Conservation (phyloP, 2,113 vertebrate species). For the Eublepharis macularius region DNA sequence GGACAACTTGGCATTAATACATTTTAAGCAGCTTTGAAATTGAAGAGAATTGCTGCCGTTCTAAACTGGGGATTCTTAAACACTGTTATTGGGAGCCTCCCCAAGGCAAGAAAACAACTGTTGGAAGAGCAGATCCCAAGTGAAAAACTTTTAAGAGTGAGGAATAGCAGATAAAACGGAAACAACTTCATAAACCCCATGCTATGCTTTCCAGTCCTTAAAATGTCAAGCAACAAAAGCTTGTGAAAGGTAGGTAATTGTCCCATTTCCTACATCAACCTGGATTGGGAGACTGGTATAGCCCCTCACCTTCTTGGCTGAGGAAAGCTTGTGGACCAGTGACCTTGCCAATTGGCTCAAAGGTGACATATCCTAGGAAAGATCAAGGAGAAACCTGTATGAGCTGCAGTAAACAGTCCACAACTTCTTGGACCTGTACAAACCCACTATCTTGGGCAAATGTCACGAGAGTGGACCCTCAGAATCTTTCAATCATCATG, state of each 20-base stretch:
- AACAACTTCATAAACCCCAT: not conserved
- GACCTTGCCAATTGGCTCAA: not conserved
- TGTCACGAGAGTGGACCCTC: not conserved
- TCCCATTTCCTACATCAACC: not conserved
- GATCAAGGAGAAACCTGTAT: not conserved
- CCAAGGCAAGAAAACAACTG: not conserved
- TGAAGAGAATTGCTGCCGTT: constrained; percentile 24
- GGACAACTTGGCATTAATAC: constrained; percentile 43
- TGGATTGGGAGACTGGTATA: not conserved
- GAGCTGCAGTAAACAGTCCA: not conserved
- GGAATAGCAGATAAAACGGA: not conserved
- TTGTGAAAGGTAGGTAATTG: not conserved
- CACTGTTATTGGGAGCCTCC: not conserved
- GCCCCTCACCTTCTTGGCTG: too few species aligned
- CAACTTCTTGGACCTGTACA: constrained; percentile 28
- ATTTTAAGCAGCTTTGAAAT: constrained; percentile 57
- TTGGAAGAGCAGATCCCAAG: not conserved
- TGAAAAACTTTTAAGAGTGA: not conserved
- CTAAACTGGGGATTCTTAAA: not conserved
- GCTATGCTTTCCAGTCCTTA: not conserved
- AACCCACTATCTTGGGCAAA: constrained; percentile 45
- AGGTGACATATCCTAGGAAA: not conserved
- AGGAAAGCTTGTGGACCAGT: not conserved
- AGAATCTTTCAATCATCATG: too few species aligned
- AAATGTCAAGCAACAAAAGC: not conserved